Percentiles rank a stretch among this genome's conserved stretches.
These are phyloP conservation scores for Actias luna DNA, from an alignment of 2,888 invertebrate genomes.

Conservation along the genomic window DNA sequence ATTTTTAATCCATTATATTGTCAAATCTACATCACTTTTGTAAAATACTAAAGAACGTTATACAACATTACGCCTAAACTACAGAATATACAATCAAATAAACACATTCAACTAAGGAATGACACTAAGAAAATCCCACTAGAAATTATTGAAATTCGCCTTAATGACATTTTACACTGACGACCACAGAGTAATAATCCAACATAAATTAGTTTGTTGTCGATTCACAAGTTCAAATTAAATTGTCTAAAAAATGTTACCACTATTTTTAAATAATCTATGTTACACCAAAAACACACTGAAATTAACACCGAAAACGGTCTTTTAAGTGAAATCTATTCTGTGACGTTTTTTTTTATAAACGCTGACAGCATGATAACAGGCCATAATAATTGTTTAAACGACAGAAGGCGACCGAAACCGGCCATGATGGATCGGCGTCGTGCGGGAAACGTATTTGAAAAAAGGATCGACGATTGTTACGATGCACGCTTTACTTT, in stretches of 20 bases:
- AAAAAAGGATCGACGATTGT: slow-evolving; percentile 64
- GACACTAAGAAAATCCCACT: too few species aligned
- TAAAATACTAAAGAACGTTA: too few species aligned
- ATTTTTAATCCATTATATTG: too few species aligned
- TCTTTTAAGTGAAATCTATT: slow-evolving; percentile 43
- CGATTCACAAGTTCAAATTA: neutral
- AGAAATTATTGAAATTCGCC: too few species aligned
- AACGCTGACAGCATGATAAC: slow-evolving; percentile 68
- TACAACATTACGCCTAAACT: too few species aligned
- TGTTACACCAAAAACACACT: slow-evolving; percentile 30
- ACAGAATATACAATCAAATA: too few species aligned
- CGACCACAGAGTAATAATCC: neutral
- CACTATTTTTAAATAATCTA: slow-evolving; percentile 28
- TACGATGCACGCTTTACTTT: slow-evolving; percentile 45
- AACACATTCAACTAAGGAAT: too few species aligned
- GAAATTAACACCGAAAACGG: slow-evolving; percentile 20
- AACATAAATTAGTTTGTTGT: neutral
- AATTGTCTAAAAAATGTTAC: neutral
- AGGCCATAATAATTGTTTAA: slow-evolving; percentile 68
- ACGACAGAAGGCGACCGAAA: slow-evolving; percentile 68
- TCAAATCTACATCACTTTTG: too few species aligned
- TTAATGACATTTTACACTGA: too few species aligned
- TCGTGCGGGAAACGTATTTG: slow-evolving; percentile 48
- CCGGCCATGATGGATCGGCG: slow-evolving; percentile 56
- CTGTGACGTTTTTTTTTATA: slow-evolving; percentile 17